These are phyloP conservation scores for Peromyscus melanophrys DNA, from an alignment of 2,797 vertebrate genomes.

Conservation along the genomic window DNA sequence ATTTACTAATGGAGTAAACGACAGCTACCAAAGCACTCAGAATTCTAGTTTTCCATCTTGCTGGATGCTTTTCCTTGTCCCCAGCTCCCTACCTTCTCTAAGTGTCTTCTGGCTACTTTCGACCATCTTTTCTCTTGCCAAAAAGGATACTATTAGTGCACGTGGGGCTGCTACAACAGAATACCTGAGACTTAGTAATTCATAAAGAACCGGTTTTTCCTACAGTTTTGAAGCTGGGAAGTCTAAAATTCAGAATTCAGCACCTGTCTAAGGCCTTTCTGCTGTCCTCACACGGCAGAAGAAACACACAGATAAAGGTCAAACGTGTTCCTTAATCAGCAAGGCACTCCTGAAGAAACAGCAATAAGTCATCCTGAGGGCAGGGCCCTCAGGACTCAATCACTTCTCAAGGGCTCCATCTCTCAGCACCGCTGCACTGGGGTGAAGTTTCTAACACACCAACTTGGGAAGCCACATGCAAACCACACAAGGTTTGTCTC, in stretches of 20 bases:
- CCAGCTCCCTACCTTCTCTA: constrained; percentile 4
- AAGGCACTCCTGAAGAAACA: neutral
- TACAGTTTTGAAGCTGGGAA: neutral
- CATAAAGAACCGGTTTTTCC: neutral
- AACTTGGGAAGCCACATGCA: neutral
- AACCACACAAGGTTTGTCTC: constrained; percentile 15
- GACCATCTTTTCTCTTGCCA: constrained; percentile 42
- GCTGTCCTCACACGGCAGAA: neutral
- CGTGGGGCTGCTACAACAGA: neutral
- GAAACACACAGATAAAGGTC: neutral
- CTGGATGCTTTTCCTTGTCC: neutral
- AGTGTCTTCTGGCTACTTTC: neutral
- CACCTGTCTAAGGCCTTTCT: neutral
- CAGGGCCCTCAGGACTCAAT: neutral
- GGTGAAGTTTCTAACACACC: neutral
- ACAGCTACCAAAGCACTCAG: constrained; percentile 20
- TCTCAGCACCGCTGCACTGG: neutral
- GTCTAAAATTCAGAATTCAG: neutral
- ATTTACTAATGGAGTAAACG: constrained; percentile 41
- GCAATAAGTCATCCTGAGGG: neutral
- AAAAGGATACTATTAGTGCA: neutral
- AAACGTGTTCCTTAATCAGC: neutral
- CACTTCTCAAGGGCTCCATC: neutral
- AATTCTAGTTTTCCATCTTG: constrained; percentile 44
- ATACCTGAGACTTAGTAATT: neutral